Base-by-base conservation (phyloP, 2,888 invertebrate species). In the Galerucella nymphaeae region DNA sequence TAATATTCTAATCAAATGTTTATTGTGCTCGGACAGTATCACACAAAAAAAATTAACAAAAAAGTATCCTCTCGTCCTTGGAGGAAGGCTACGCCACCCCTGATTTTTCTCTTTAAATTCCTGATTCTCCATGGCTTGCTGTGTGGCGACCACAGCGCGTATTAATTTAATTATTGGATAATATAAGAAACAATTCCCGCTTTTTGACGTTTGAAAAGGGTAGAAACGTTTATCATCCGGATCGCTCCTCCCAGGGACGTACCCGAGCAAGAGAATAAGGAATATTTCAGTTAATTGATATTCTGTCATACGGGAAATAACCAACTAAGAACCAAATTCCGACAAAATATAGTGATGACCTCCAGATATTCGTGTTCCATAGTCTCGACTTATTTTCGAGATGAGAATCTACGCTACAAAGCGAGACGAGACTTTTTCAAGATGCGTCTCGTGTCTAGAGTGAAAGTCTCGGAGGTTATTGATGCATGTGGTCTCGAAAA, bases 121-220 rank as follows among this genome's bases (percentile, higher is more conserved):
- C 83, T 76, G 80, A 84, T 84, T 84, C 76, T 83, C 79, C 76
- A 81, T 82, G 81, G 81, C 83, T 78, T 78, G 82, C 81, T 84
- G 84, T 84, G 84, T 83, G 84, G 84, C 83, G 81, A 82, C 79
- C 79, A 71, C 77, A 74, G 78, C 76, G 76, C 76, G 81, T 76
- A 77, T 82, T 83, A 82, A 83, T 83, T 83, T 83, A 82, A 83
- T 83, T 82, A 83, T 79, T 78, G 80, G 80, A 71, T 73, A 75
- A 73, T 71, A 73, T 73, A 62, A 62, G 70, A 73, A 75, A 75
- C 75, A 79, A 76, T 77, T 75, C 75, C 70, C 70, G 72, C 71
- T 65, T 73, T 75, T 72, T 75, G 76, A 73, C 72, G 65, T 75
- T 76, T 77, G 77, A 76, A 75, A 76, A 75, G 76, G 77, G 77